Base-by-base conservation (phyloP, 2,113 vertebrate species). In the Pterocles burchelli region DNA sequence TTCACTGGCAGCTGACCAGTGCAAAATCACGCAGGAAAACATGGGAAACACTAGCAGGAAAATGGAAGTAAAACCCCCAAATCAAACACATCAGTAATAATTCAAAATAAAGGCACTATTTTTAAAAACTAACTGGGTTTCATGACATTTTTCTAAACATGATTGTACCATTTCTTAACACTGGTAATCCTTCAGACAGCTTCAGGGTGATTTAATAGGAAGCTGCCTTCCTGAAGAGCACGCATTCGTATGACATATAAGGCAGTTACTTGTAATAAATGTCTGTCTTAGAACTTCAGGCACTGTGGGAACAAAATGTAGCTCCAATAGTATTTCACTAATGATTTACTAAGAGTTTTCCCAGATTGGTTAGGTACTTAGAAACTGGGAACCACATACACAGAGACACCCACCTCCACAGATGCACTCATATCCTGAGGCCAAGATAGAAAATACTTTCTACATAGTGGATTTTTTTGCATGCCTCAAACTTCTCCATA, bases 191-290 rank as follows among this genome's bases (percentile, higher is more conserved):
- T 86, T 80, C 2, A 9, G 34, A 38, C 41, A 80, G 26, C 20
- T 80, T 80, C 3, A 6, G 16, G 28, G 71, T 34, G 66, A 48
- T 88, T 95, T 73, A 70, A 46, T 51, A 33, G 13, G 55, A 86
- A 88, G 74, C 85, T 58, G 2, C 31, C 21, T 88, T 82, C 13
- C 49, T 2, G 1, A 88, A 66, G 25, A 36, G 7, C n/a, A 36
- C 0, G 0, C 14, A 36, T 43, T 49, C 31, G 46, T 48, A 33
- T 24, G 34, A 22, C 31, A 7, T 13, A 10, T 22, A 54, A 72
- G 38, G 65, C 24, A 19, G 24, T 48, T 71, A 10, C 4, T 33
- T 70, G 29, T 45, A 87, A 55, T 52, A 29, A 67, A 55, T 52
- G 88, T 5, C 17, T 16, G 20, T 21, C 54, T 73, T 57, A 70